A percentile compares a stretch with the other conserved stretches of the same genome.
These are phyloP conservation scores for Octopus bimaculoides DNA, from an alignment of 1,140 invertebrate genomes.

Conservation along the genomic window DNA sequence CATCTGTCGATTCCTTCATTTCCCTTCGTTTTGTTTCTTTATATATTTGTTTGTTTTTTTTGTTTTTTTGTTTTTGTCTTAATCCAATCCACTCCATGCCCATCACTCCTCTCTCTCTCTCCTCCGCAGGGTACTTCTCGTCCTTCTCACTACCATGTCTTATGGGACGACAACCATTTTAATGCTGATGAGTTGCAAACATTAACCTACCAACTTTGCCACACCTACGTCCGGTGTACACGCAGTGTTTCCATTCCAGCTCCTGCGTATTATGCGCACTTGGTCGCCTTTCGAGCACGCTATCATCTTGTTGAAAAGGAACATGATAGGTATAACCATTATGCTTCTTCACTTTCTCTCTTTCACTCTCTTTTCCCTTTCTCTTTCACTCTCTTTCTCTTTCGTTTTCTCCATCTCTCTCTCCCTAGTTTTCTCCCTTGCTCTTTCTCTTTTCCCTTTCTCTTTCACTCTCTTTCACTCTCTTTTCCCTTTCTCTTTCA, in stretches of 20 bases:
- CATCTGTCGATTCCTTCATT: no score
- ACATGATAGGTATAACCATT: conserved; percentile 75
- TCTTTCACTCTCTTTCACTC: no score
- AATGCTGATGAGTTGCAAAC: conserved; percentile 98
- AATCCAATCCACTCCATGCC: no score
- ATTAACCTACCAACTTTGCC: conserved; percentile 98
- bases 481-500: no score
- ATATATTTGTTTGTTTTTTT: no score
- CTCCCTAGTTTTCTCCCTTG: no score
- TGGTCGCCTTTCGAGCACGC: conserved; percentile 97
- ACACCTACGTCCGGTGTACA: conserved; percentile 99
- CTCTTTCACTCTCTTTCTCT: background rate
- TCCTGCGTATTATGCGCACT: conserved; percentile 98
- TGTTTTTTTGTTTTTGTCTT: no score
- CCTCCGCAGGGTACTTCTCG: conserved; percentile 87
- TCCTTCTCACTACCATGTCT: conserved; percentile 97
- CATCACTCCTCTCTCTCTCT: conserved; percentile 14
- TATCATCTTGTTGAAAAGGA: conserved; percentile 99
- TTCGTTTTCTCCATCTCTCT: no score
- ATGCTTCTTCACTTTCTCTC: no score
- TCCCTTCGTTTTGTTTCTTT: no score
- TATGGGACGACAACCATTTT: conserved; percentile 99
- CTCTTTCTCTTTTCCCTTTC: no score
- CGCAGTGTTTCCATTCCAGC: conserved; percentile 98
- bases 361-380: background rate